Evolutionary conservation across 2,113 vertebrate species (phyloP).

Genomic region (Phyllopteryx taeniolatus): DNA sequence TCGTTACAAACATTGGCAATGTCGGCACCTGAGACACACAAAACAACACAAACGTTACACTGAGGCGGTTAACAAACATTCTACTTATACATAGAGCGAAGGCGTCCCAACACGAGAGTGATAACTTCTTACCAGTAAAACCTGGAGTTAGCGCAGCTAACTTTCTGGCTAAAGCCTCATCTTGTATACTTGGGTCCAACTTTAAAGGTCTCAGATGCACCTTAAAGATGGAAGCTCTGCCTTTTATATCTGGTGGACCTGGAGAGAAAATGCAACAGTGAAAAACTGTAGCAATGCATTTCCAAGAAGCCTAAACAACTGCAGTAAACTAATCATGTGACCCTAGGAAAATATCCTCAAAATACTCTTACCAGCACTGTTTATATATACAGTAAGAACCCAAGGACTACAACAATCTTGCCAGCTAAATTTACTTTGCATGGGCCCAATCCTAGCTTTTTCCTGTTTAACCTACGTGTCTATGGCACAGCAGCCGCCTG

Average conservation of each 20-base stretch:
- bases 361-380: background rate
- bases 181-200: conserved; percentile 60
- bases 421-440: background rate
- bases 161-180: conserved; percentile 65
- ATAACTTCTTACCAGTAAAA: conserved; percentile 74
- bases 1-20: conserved; percentile 80
- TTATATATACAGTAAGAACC: background rate
- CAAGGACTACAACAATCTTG: background rate
- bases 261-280: conserved; percentile 1
- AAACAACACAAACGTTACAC: conserved; percentile 3
- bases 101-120: background rate
- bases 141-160: conserved; percentile 73
- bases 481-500: conserved; percentile 25
- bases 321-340: background rate
- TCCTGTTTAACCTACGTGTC: conserved; percentile 15
- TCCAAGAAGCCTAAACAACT: background rate
- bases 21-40: conserved; percentile 70
- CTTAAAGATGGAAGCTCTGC: conserved; percentile 78
- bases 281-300: background rate
- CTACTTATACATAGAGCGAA: background rate
- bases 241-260: conserved; percentile 81
- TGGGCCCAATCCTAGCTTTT: background rate
- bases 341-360: background rate
- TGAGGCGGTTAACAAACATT: background rate
- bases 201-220: conserved; percentile 78